Conservation (phyloP, 2,888 invertebrate species). For the Tenthredo amoena region DNA sequence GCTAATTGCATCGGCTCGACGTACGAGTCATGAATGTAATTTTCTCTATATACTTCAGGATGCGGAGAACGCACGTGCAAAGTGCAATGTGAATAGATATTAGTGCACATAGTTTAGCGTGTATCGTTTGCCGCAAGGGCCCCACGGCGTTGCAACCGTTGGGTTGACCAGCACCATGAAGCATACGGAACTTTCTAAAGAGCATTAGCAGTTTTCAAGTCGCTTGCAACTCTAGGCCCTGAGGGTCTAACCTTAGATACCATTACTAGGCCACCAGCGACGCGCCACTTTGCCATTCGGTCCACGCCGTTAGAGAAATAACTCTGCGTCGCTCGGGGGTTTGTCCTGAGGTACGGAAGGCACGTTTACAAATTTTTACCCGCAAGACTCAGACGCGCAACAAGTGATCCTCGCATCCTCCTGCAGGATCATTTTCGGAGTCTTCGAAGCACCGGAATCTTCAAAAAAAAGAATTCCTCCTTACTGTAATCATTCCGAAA, state of each 20-base stretch:
- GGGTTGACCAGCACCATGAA: neutral
- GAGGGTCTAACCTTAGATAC: slow-evolving; percentile 28
- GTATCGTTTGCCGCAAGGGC: slow-evolving; percentile 5
- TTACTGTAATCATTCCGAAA: neutral
- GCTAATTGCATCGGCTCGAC: neutral
- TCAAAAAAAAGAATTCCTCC: neutral
- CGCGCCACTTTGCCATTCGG: slow-evolving; percentile 39
- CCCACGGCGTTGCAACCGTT: slow-evolving; percentile 32
- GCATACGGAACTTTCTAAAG: slow-evolving; percentile 40
- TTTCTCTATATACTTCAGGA: neutral
- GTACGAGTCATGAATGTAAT: neutral
- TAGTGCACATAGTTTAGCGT: neutral
- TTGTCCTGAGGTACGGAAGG: slow-evolving; percentile 54
- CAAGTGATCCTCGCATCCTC: slow-evolving; percentile 25
- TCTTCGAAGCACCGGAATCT: neutral
- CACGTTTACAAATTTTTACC: slow-evolving; percentile 51
- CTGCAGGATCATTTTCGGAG: neutral
- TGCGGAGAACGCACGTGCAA: neutral
- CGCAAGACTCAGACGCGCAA: neutral
- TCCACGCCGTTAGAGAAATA: slow-evolving; percentile 41
- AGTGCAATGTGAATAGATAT: neutral
- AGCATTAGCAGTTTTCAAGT: slow-evolving; percentile 44
- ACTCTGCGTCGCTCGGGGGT: slow-evolving; percentile 29
- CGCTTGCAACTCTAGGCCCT: slow-evolving; percentile 16
- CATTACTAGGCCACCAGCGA: slow-evolving; percentile 48